A percentile compares a stretch with the other conserved stretches of the same genome.
phyloP scores from a whole-genome alignment of 2,888 invertebrate genomes.

The Sinopyrophorus schimmeli region DNA sequence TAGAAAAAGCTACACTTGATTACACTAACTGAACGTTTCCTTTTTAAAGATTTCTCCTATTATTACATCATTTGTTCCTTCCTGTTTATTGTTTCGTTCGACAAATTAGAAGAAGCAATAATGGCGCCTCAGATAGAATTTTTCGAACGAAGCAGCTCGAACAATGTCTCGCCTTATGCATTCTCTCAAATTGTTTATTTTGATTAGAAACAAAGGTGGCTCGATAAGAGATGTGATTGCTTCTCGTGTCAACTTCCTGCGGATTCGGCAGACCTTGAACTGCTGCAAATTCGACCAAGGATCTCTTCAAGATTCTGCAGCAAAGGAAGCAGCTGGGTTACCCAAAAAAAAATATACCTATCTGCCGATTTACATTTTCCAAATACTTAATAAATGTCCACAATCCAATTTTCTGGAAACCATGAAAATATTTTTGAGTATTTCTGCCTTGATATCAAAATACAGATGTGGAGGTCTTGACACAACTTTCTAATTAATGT shows the following conservation, averaged over 20 bases:
- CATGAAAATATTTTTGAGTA: no score
- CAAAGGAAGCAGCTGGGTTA: conserved; percentile 7
- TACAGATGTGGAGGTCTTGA: no score
- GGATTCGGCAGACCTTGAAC: conserved; percentile 16
- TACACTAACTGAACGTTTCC: conserved; percentile 40
- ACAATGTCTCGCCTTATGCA: no score
- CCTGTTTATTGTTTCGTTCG: conserved; percentile 10
- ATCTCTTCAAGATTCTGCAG: conserved; percentile 13
- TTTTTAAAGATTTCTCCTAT: conserved; percentile 36
- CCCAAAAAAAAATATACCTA: no score
- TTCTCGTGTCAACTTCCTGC: conserved; percentile 13
- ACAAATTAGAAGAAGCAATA: conserved; percentile 7
- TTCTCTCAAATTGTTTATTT: no score
- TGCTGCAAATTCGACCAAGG: conserved; percentile 21
- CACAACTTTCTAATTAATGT: conserved; percentile 28
- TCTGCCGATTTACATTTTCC: no score
- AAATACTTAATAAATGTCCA: no score
- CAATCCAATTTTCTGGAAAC: no score
- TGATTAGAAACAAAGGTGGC: no score
- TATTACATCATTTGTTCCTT: conserved; percentile 7
- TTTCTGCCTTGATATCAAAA: no score
- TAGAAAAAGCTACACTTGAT: conserved; percentile 37
- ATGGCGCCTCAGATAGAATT: no score
- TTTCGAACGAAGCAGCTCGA: no score
- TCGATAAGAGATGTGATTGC: conserved; percentile 3